These are phyloP conservation scores for Eristalis arbustorum DNA, from an alignment of 2,888 invertebrate genomes.

Conservation along the genomic window DNA sequence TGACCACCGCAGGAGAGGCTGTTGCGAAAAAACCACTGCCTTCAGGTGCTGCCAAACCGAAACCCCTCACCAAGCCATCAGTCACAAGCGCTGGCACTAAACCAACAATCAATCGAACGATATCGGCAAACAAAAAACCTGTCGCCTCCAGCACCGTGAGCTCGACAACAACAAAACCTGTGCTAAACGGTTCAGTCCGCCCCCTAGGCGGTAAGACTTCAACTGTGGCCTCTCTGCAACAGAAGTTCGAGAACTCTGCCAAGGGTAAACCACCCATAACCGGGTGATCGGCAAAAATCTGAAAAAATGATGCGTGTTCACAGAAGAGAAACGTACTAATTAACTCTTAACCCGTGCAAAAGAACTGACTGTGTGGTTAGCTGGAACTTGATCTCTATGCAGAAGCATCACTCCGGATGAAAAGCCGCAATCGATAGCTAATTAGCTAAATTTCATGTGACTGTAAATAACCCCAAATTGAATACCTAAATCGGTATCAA, in stretches of 20 bases:
- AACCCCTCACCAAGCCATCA: conserved; percentile 73
- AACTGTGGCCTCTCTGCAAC: conserved; percentile 88
- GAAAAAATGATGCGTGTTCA: background rate
- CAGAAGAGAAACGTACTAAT: background rate
- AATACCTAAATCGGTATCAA: background rate
- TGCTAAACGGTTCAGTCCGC: conserved; percentile 76
- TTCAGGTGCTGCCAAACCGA: conserved; percentile 69
- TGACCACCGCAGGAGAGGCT: conserved; percentile 26
- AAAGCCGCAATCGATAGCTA: background rate
- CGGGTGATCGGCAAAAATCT: conserved; percentile 46
- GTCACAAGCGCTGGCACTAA: conserved; percentile 55
- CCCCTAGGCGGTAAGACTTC: conserved; percentile 83
- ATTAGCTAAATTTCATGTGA: background rate
- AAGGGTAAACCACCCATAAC: conserved; percentile 42
- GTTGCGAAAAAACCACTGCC: conserved; percentile 71
- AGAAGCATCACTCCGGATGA: background rate
- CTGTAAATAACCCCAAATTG: background rate
- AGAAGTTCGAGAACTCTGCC: conserved; percentile 85
- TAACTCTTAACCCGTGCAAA: background rate
- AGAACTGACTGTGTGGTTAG: background rate
- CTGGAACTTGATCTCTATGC: background rate
- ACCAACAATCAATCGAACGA: conserved; percentile 37
- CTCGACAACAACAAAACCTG: conserved; percentile 25
- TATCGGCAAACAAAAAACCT: conserved; percentile 70
- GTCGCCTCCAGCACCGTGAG: background rate